Evolutionary conservation across 2,888 invertebrate species (phyloP).

Genomic region (Auanema freiburgensis): DNA sequence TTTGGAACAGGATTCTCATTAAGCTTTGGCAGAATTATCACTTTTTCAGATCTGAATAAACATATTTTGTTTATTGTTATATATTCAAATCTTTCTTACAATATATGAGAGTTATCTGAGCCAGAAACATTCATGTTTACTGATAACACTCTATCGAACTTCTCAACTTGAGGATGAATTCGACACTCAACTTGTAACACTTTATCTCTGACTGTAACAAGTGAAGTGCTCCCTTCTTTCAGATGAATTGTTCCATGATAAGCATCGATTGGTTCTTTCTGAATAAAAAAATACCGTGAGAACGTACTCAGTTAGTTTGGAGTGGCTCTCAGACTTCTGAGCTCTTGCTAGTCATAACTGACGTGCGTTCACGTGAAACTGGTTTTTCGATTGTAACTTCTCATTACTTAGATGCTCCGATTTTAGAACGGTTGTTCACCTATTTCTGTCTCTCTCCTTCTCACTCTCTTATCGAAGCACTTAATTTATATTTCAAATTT

Average conservation of each 20-base stretch:
- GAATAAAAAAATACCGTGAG: slow-evolving; percentile 1
- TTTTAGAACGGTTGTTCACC: no score
- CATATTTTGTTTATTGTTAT: neutral
- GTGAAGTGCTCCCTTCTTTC: slow-evolving; percentile 55
- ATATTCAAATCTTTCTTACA: neutral
- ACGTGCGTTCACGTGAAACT: no score
- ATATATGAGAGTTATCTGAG: slow-evolving; percentile 23
- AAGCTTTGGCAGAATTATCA: slow-evolving; percentile 10
- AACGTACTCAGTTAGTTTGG: no score
- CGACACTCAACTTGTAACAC: slow-evolving; percentile 32
- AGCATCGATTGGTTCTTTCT: slow-evolving; percentile 14
- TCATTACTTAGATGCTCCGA: no score
- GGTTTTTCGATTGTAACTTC: no score
- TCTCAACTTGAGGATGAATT: slow-evolving; percentile 12
- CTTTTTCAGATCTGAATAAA: slow-evolving; percentile 12
- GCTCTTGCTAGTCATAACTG: no score
- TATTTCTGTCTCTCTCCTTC: no score
- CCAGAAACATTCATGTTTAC: slow-evolving; percentile 32
- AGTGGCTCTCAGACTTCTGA: no score
- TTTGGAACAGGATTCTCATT: slow-evolving; percentile 10
- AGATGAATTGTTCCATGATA: slow-evolving; percentile 37
- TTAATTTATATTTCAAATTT: no score
- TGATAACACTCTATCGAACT: slow-evolving; percentile 26
- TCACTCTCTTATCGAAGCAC: no score
- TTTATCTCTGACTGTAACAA: slow-evolving; percentile 56